Conservation (phyloP, 2,113 vertebrate genomes). For the Petroica traversi region DNA sequence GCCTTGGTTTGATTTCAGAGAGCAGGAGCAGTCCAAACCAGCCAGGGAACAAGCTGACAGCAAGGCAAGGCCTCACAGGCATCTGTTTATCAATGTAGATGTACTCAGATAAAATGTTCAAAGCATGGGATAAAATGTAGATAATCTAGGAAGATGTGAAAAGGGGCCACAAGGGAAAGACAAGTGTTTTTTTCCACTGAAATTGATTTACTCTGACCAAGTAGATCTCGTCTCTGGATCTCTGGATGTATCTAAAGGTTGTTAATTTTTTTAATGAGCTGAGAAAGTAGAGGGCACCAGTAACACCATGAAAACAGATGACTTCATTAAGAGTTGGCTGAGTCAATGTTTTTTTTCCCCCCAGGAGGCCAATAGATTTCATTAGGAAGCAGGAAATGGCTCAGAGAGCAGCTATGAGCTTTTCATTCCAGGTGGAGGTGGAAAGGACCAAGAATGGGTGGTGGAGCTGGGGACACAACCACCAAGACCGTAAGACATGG, state of each 20-base stretch:
- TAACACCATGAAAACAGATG: slow-evolving; percentile 50
- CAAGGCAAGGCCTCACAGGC: background rate
- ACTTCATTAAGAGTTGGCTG: slow-evolving; percentile 58
- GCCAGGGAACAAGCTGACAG: background rate
- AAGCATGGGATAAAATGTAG: background rate
- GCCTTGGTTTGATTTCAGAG: background rate
- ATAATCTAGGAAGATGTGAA: background rate
- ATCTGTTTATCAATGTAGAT: background rate
- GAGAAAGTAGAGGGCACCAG: slow-evolving; percentile 27
- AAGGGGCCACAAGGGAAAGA: background rate
- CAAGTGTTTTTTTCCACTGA: background rate
- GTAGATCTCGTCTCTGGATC: slow-evolving; percentile 13
- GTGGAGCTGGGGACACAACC: background rate
- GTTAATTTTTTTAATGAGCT: slow-evolving; percentile 57
- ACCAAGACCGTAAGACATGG: background rate
- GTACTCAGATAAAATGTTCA: background rate
- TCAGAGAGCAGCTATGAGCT: background rate
- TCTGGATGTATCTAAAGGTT: background rate
- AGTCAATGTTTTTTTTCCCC: slow-evolving; percentile 22
- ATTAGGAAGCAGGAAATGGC: slow-evolving; percentile 57
- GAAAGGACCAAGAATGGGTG: background rate
- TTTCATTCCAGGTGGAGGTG: slow-evolving; percentile 8
- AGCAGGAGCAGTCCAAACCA: background rate
- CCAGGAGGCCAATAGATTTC: slow-evolving; percentile 51
- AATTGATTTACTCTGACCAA: background rate